Base-by-base conservation (phyloP, 2,797 vertebrate species). In the Protonibea diacanthus region DNA sequence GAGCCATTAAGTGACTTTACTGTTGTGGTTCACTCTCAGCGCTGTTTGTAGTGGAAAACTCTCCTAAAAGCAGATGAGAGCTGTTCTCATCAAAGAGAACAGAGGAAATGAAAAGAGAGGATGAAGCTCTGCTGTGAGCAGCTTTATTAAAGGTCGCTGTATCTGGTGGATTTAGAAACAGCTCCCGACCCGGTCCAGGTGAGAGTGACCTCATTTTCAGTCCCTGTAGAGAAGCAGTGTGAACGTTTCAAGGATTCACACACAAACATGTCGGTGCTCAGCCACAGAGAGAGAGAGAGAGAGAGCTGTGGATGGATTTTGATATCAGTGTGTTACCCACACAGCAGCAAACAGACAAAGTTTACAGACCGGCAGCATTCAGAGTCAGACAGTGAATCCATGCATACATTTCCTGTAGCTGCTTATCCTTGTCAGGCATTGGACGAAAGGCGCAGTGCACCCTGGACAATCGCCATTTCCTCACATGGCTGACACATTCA, bases 71-170 rank as follows among this genome's bases (percentile, higher is more conserved):
- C 20, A 12, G 40, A 42, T 13, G 40, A 11, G 10, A 21, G 49
- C 12, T 29, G 27, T 29, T 29, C 27, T 29, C n/a, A 12, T 4
- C 49, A 51, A 10, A 51, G 49, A 10, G 9, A 51, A 21, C 27
- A 13, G 33, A 29, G 48, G 5, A 48, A 49, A 25, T 25, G 23
- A 65, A 65, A 5, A 42, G 63, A 38, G 45, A 59, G 44, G 58
- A 7, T 18, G 59, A 42, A 38, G 57, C 25, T 74, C 70, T 73
- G 72, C 58, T 76, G 51, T 40, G 69, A 2, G 38, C 60, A 8
- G 56, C 33, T 75, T 90, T 86, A 81, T 84, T 82, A 86, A 92
- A 62, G 81, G 60, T 78, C 29, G 67, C 72, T 84, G 78, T 64
- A 29, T 74, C 17, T 38, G 61, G 59, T 76, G 75, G 82, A 81